Percentiles rank a stretch among this genome's conserved stretches.
These are phyloP conservation scores for Pachyuromys duprasi DNA, from an alignment of 2,797 vertebrate genomes.

Conservation along the genomic window DNA sequence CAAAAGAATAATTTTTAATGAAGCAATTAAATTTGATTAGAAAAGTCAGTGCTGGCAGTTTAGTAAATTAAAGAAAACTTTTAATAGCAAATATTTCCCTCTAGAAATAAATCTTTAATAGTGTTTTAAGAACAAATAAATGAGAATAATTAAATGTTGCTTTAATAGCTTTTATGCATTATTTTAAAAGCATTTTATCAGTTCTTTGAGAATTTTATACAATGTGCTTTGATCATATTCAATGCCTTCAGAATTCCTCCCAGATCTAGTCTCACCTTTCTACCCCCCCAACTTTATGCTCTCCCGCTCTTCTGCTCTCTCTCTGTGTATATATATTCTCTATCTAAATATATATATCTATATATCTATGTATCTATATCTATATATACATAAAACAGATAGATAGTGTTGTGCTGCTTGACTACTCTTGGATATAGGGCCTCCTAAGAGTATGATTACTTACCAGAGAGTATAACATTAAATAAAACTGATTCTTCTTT, in stretches of 20 bases:
- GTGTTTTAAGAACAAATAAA: constrained; percentile 44
- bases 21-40: constrained; percentile 36
- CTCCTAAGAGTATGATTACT: neutral
- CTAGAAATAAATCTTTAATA: constrained; percentile 37
- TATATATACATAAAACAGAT: neutral
- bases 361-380: neutral
- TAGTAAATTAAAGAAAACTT: constrained; percentile 13
- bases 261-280: neutral
- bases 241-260: neutral
- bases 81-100: neutral
- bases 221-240: neutral
- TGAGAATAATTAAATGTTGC: neutral
- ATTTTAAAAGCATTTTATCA: neutral
- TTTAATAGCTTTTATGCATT: neutral
- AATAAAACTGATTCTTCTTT: neutral
- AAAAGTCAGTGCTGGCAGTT: constrained; percentile 14
- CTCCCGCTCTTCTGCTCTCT: neutral
- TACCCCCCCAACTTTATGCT: too few species aligned
- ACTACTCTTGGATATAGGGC: neutral
- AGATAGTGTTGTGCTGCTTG: neutral
- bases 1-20: neutral
- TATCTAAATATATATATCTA: neutral
- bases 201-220: neutral
- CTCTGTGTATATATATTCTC: neutral
- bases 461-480: neutral